A percentile compares a stretch with the other conserved stretches of the same genome.
Conservation (phyloP, 2,797 vertebrate species). For the Enteromius argenteus region DNA sequence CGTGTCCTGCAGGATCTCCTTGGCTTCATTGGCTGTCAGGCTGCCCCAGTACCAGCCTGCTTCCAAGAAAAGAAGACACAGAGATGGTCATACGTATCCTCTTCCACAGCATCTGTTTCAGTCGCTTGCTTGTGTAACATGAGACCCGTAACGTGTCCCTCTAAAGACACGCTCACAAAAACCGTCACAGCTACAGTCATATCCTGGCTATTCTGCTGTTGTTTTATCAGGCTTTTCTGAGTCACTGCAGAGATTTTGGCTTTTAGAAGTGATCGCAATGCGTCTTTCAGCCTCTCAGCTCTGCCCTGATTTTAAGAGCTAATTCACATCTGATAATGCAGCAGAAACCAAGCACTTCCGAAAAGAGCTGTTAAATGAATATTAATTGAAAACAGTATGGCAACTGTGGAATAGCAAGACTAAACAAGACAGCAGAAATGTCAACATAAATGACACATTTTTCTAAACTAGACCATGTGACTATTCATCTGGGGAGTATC, state of each 20-base stretch:
- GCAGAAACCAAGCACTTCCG: neutral
- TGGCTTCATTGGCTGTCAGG: constrained; percentile 92
- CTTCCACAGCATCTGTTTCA: constrained; percentile 29
- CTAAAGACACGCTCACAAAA: constrained; percentile 6
- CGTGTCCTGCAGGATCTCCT: constrained; percentile 89
- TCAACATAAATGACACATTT: neutral
- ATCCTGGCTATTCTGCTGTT: neutral
- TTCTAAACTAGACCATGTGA: constrained; percentile 8
- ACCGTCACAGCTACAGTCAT: neutral
- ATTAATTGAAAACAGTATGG: neutral
- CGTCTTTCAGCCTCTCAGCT: constrained; percentile 1
- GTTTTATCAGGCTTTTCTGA: neutral
- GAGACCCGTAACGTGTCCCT: neutral
- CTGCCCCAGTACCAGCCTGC: constrained; percentile 97
- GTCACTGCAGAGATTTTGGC: neutral
- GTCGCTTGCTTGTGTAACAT: constrained; percentile 21
- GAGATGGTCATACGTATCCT: constrained; percentile 32
- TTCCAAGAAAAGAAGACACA: constrained; percentile 39
- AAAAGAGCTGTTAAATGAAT: neutral
- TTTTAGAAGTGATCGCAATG: neutral
- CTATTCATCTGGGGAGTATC: neutral
- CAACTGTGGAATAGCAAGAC: neutral
- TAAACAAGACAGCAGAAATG: constrained; percentile 15
- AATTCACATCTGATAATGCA: neutral
- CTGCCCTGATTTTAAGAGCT: neutral